Evolutionary conservation across 2,113 vertebrate species (phyloP), one percentile per base, ranked within the genome.

Genomic region (Leucoraja erinaceus): DNA sequence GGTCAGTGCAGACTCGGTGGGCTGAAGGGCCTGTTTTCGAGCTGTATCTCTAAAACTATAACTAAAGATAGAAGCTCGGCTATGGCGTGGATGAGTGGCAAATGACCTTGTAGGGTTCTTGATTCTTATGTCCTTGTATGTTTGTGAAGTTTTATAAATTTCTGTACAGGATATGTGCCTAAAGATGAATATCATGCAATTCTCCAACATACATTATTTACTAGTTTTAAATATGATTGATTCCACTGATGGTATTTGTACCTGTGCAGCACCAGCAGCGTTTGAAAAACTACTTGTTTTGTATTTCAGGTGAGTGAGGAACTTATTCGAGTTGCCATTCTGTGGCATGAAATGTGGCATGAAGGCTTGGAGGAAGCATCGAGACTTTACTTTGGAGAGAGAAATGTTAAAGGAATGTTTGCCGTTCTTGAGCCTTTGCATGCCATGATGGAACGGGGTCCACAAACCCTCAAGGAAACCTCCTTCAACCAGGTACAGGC

Each of bases 261-360:
- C 63, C 83, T 31, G 25, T 86, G 18, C 11, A 38, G 6, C 56
- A 33, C 18, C 11, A 20, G 31, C n/a, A 28, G 7, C 28, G 72
- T 47, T 31, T 70, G 5, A 47, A 74, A 70, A 22, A 47, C 38
- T 72, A 70, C 33, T 91, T 72, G 16, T n/a, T 4, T 54, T 22
- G 22, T 92, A 2, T 93, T 93, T 72, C 95, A 99, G 99, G 99
- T 99, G 95, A 99, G 98, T 0, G 99, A 99, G 94, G 99, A 99
- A 94, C 97, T 99, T 66, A 99, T 99, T 94, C 96, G 99, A 2
- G 99, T 99, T 93, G 99, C 99, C 94, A 99, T 99, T 94, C 95
- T 99, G 0, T 99, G 99, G 99, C 99, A 99, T 0, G 99, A 99
- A 96, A 99, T 99, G 99, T 99, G 98, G 99, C 98, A 99, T 0